A percentile compares a stretch with the other conserved stretches of the same genome.
Evolutionary conservation across 2,888 invertebrate species (phyloP).

Genomic region (Coronaproctus castanopsis): DNA sequence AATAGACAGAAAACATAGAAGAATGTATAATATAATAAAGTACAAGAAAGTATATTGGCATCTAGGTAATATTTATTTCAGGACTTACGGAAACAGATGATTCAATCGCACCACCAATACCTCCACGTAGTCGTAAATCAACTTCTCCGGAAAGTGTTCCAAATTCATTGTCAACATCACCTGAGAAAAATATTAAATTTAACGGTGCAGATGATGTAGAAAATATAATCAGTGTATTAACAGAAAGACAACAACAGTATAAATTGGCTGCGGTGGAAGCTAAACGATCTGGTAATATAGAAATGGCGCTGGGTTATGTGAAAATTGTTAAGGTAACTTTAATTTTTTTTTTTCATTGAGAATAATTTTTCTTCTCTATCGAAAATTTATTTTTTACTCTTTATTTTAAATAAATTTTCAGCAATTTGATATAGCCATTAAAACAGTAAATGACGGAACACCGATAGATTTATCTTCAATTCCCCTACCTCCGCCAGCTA

Average conservation of each 20-base stretch:
- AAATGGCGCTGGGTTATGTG: background rate
- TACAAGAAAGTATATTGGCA: too few species aligned
- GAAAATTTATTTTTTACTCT: background rate
- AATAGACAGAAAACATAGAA: too few species aligned
- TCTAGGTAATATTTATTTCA: too few species aligned
- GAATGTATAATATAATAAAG: too few species aligned
- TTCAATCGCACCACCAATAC: background rate
- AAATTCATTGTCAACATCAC: background rate
- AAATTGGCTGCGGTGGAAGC: background rate
- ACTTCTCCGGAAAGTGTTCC: background rate
- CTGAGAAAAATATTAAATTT: background rate
- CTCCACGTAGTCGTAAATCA: background rate
- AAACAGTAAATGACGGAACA: background rate
- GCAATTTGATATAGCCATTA: background rate
- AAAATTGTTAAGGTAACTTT: background rate
- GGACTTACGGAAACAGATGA: background rate
- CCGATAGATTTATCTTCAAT: background rate
- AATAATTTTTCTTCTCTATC: background rate
- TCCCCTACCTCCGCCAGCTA: background rate
- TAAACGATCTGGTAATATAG: background rate
- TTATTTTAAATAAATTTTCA: background rate
- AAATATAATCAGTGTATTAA: background rate
- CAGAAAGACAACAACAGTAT: background rate
- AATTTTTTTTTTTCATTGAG: background rate
- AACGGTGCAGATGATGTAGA: background rate